Conservation (phyloP, 2,113 vertebrate species). For the Tupaia tana region DNA sequence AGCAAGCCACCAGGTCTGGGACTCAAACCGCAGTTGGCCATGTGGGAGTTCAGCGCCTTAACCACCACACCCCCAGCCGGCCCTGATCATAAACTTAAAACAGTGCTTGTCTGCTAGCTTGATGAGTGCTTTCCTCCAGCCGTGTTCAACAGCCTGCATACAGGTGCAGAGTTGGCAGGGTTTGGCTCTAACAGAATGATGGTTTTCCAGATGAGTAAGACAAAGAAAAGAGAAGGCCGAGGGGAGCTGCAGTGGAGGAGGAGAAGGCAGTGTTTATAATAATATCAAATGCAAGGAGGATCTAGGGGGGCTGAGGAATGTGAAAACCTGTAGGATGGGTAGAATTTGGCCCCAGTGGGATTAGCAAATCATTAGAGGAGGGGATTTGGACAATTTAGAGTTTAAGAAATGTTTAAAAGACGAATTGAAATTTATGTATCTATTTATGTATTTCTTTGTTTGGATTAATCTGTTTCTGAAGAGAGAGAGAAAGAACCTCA, state of each 20-base stretch:
- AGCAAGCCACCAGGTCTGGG: too few relatives aligned
- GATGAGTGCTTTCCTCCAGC: neutral
- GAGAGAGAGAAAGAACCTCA: too few relatives aligned
- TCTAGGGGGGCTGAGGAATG: rapidly evolving
- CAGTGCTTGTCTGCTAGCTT: too few relatives aligned
- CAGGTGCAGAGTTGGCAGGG: neutral
- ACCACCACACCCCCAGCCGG: too few relatives aligned
- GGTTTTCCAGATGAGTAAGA: neutral
- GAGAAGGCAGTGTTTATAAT: neutral
- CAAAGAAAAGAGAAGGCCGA: neutral
- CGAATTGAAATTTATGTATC: too few relatives aligned
- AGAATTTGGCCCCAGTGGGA: neutral
- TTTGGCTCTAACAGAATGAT: neutral
- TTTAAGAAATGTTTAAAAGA: slow-evolving; percentile 35
- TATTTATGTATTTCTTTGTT: too few relatives aligned
- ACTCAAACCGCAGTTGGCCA: too few relatives aligned
- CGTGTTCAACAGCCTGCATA: neutral
- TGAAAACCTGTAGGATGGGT: neutral
- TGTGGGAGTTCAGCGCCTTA: too few relatives aligned
- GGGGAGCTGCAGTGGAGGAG: neutral
- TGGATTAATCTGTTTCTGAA: too few relatives aligned
- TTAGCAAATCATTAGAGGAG: neutral
- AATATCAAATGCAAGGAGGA: neutral
- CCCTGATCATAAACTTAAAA: neutral
- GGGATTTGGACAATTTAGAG: neutral